phyloP scores from a whole-genome alignment of 2,797 vertebrate genomes.

The Gorsachius magnificus region DNA sequence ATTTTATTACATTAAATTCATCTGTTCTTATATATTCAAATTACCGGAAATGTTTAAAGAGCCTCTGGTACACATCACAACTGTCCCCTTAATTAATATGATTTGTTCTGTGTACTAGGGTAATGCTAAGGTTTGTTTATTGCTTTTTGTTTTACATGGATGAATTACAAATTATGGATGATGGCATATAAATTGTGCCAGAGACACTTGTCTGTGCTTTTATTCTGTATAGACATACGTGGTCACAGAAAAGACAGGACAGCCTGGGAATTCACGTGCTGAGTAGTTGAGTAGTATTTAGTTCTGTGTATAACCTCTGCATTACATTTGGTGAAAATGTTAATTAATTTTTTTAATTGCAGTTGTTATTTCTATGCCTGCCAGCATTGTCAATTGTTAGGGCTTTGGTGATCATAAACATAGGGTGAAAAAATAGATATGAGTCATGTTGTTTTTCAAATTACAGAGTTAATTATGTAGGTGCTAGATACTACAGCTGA shows the following conservation, averaged over 20 bases:
- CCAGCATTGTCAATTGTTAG: neutral
- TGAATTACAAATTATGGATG: neutral
- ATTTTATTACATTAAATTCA: neutral
- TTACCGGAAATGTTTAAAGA: neutral
- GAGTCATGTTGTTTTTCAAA: slow-evolving; percentile 17
- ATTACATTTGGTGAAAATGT: neutral
- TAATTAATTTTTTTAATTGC: slow-evolving; percentile 30
- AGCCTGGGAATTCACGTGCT: neutral
- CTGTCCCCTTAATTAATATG: neutral
- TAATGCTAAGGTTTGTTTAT: neutral
- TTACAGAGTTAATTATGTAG: slow-evolving; percentile 7
- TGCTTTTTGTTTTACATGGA: neutral
- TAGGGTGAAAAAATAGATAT: neutral
- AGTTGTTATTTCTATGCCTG: slow-evolving; percentile 5
- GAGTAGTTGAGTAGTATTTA: neutral
- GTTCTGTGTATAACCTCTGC: neutral
- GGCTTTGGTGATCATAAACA: neutral
- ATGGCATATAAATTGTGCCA: neutral
- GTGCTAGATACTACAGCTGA: neutral
- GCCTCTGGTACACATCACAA: neutral
- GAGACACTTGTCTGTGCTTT: neutral
- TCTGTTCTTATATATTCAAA: neutral
- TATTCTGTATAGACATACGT: neutral
- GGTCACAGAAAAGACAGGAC: neutral
- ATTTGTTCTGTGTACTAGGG: neutral